Conservation (phyloP, 2,797 vertebrate genomes). For the Steatocranus sp. region DNA sequence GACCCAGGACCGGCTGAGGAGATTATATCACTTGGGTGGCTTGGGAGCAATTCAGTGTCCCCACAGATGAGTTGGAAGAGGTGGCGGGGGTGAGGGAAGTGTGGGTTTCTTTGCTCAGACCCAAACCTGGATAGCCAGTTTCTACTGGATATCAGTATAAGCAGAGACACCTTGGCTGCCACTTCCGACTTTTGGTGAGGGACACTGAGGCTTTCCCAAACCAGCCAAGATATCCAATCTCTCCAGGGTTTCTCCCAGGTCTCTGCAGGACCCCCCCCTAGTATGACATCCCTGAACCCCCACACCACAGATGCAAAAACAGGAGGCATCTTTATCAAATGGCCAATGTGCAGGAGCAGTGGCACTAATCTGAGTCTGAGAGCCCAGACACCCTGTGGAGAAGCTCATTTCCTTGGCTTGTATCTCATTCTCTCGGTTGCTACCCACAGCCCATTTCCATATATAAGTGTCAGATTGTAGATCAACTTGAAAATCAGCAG, state of each 20-base stretch:
- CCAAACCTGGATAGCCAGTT: background rate
- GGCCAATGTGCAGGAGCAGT: background rate
- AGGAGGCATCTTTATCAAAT: background rate
- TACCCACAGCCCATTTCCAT: background rate
- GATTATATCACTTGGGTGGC: fast-evolving
- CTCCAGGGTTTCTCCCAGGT: background rate
- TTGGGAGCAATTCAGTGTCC: fast-evolving
- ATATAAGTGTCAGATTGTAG: background rate
- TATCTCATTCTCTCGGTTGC: background rate
- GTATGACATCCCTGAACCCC: background rate
- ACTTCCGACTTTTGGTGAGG: background rate
- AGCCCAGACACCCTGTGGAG: background rate
- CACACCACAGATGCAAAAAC: background rate
- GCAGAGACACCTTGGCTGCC: background rate
- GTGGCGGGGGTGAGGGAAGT: background rate
- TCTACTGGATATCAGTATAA: background rate
- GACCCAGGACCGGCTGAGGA: fast-evolving
- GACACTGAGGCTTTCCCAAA: background rate
- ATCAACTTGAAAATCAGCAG: background rate
- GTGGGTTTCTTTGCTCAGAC: background rate
- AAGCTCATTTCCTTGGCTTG: background rate
- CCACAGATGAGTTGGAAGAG: background rate
- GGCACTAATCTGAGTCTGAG: background rate
- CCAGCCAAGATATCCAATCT: background rate
- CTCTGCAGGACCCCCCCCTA: background rate